Base-by-base conservation (phyloP, 2,888 invertebrate genomes). In the Ormia ochracea region DNA sequence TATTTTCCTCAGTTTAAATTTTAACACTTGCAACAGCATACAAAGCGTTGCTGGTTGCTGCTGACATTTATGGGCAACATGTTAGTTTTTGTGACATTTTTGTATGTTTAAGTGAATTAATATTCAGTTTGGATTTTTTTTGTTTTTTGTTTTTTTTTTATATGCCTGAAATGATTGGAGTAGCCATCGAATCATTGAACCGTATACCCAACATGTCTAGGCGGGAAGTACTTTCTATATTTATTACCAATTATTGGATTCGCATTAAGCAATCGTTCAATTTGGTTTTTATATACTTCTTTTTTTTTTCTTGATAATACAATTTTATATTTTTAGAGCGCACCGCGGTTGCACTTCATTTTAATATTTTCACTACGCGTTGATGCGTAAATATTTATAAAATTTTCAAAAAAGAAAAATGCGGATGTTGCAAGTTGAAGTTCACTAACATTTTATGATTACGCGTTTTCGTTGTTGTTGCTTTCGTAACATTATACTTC, bases 151-250 rank as follows among this genome's bases (percentile, higher is more conserved):
- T n/a, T n/a, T n/a, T n/a, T n/a, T n/a, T n/a, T n/a, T n/a, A n/a
- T n/a, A n/a, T 38, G 21, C 56, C 28, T 56, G 56, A 54, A 33
- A 54, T 56, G 3, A 21, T 56, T 56, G 50, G 19, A 21, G 59
- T 52, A 41, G 41, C 23, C 31, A 19, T 33, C 21, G 12, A 14
- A 31, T n/a, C 9, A n/a, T 17, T 21, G 26, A 31, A 17, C 41
- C 38, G 23, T 33, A 26, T 63, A 63, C 69, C 69, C 63, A 70
- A 77, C 63, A 77, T 41, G 76, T 70, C 69, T 48, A 77, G 63
- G 76, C 76, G 76, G 76, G 76, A 77, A 77, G 76, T 77, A 77
- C 69, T 77, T 77, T 77, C 76, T 76, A 63, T 63, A 69, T 77
- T 74, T 77, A 63, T 68, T 75, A 75, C 23, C 63, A 50, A 70